Percentiles rank a stretch among this genome's conserved stretches.
Evolutionary conservation across 2,888 invertebrate species (phyloP).

Genomic region (Ecdyonurus torrentis): DNA sequence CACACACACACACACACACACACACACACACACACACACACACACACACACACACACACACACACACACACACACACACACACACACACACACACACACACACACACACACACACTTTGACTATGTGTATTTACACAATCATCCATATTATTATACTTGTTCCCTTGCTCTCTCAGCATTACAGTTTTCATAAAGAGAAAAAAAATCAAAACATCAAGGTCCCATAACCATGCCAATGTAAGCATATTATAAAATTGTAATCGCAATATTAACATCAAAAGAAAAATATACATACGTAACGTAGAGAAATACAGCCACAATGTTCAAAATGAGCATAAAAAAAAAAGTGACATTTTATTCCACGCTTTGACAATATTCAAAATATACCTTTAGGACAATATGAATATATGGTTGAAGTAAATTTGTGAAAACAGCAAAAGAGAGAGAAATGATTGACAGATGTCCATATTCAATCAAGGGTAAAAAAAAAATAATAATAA

Average conservation of each 20-base stretch:
- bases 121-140: too few relatives aligned
- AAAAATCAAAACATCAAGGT: not conserved
- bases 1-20: too few relatives aligned
- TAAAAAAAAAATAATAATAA: too few relatives aligned
- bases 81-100: too few relatives aligned
- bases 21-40: too few relatives aligned
- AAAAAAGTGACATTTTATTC: not conserved
- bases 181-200: too few relatives aligned
- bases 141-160: too few relatives aligned
- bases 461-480: not conserved
- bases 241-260: not conserved
- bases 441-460: not conserved
- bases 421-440: not conserved
- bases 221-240: not conserved
- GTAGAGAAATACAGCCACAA: not conserved
- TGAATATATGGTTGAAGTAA: not conserved
- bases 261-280: not conserved
- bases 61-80: too few relatives aligned
- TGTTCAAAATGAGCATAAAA: not conserved
- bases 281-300: not conserved
- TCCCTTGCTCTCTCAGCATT: not conserved
- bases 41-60: too few relatives aligned
- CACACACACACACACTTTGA: too few relatives aligned
- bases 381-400: not conserved
- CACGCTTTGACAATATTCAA: not conserved